Conservation (phyloP, 1,140 invertebrate species). For the Doryteuthis pealeii region DNA sequence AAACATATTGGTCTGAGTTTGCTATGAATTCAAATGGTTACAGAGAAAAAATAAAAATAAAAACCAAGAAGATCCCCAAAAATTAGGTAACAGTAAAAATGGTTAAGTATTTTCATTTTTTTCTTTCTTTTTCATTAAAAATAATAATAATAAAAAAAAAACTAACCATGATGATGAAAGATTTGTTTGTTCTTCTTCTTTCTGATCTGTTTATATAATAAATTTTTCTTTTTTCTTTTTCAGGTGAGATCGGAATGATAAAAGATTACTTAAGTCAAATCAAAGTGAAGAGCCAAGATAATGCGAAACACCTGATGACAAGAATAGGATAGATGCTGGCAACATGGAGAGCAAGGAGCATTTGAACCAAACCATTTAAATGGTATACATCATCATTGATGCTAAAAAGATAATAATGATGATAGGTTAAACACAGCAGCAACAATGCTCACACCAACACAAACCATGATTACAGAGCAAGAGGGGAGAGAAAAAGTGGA, state of each 20-base stretch:
- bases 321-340: background rate
- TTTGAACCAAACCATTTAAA: background rate
- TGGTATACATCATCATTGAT: background rate
- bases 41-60: no score
- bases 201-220: background rate
- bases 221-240: background rate
- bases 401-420: background rate
- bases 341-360: background rate
- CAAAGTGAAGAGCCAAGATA: background rate
- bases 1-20: no score
- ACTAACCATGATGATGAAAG: no score
- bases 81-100: no score
- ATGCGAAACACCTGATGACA: background rate
- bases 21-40: no score
- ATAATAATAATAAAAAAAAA: no score
- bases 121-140: no score
- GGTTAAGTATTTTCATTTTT: no score
- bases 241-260: background rate
- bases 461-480: background rate
- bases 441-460: background rate
- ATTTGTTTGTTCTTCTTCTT: no score
- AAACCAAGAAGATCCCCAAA: no score
- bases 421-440: background rate
- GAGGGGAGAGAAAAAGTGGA: no score
- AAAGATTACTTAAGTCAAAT: background rate